Evolutionary conservation across 2,888 invertebrate species (phyloP).

Genomic region (Conchocele bisecta): DNA sequence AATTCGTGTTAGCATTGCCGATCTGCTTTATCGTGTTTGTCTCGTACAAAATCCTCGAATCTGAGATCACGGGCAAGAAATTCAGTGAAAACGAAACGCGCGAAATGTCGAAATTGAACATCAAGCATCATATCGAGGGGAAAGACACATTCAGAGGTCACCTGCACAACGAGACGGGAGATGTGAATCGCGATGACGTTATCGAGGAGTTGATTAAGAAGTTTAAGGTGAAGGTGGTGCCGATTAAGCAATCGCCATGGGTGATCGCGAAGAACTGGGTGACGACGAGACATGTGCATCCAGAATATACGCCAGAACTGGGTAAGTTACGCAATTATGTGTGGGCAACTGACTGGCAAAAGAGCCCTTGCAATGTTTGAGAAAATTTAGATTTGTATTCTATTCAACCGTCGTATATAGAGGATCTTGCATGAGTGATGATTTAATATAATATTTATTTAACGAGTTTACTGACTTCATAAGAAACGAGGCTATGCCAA

Average conservation of each 20-base stretch:
- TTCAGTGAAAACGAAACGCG: slow-evolving; percentile 22
- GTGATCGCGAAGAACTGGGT: slow-evolving; percentile 79
- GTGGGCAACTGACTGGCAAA: too few species aligned
- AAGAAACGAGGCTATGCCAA: too few species aligned
- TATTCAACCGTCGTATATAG: too few species aligned
- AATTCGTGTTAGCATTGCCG: slow-evolving; percentile 24
- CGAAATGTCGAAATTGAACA: slow-evolving; percentile 13
- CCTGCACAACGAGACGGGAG: slow-evolving; percentile 3
- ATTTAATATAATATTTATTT: too few species aligned
- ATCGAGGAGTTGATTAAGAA: slow-evolving; percentile 60
- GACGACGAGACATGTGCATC: slow-evolving; percentile 73
- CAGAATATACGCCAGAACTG: slow-evolving; percentile 72
- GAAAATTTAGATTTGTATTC: too few species aligned
- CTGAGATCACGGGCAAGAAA: slow-evolving; percentile 51
- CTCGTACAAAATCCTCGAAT: slow-evolving; percentile 67
- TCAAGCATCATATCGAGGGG: slow-evolving; percentile 21
- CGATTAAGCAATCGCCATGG: slow-evolving; percentile 72
- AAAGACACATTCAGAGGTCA: slow-evolving; percentile 17
- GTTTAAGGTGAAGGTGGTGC: slow-evolving; percentile 54
- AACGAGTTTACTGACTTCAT: too few species aligned
- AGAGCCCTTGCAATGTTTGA: too few species aligned
- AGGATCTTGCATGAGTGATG: too few species aligned
- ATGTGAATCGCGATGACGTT: slow-evolving; percentile 35
- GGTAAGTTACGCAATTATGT: too few species aligned
- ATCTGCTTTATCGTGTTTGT: slow-evolving; percentile 44